Evolutionary conservation across 2,888 invertebrate species (phyloP), one percentile per base, ranked within the genome.

Genomic region (Lepidocyrtoides sp.): DNA sequence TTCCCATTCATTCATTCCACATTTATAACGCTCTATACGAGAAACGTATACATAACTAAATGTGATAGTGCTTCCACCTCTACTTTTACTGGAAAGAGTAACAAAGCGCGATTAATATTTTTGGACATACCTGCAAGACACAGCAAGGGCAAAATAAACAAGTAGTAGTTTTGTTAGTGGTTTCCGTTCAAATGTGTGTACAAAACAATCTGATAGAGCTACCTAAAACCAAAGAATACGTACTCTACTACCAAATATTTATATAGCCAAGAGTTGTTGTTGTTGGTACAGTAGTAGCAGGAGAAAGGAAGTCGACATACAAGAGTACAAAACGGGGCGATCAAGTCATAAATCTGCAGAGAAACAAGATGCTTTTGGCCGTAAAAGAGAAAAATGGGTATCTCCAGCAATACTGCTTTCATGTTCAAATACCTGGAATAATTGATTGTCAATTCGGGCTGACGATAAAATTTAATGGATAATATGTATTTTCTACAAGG

Each of bases 381-480:
- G 81, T 85, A 90, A 85, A 90, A 85, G 81, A 85, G 81, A 90
- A 90, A 90, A 90, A 90, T 85, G 69, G 85, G 48, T 77, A 84
- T 84, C 84, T 77, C 79, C 20, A 79, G 54, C 79, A 69, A 57
- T 66, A 85, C 84, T 51, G 84, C 91, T 92, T 92, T 92, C 85
- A 81, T 92, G 91, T 86, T 92, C 91, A 92, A 92, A 92, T 92
- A 92, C 91, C 91, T 91, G 92, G 92, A 92, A 92, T 92, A 92
- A 92, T 92, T 91, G 92, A 92, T 92, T 89, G 92, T 89, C 87
- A 86, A 92, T 92, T 91, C 54, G 63, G 83, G 41, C 90, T 81
- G 90, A 90, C 79, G 90, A 90, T 90, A 90, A 90, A 90, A 90
- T 85, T 90, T 85, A 90, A 90, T 85, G 90, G 90, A 57, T 83